Conservation (phyloP, 2,113 vertebrate genomes). For the Mastomys natalensis region DNA sequence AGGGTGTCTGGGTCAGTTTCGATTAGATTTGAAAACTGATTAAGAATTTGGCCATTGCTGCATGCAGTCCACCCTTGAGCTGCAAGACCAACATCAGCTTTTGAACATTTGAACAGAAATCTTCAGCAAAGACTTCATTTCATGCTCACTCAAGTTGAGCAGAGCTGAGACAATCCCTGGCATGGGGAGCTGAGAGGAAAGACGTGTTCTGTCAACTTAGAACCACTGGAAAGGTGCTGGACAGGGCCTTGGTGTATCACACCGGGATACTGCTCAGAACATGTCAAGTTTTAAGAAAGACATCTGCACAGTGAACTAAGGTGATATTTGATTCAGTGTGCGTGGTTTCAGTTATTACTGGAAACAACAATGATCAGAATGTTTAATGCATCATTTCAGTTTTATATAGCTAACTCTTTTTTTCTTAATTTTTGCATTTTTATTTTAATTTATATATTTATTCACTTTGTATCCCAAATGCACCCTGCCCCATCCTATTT, state of each 20-base stretch:
- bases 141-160: conserved; percentile 53
- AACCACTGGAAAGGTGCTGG: background rate
- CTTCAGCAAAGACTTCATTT: conserved; percentile 64
- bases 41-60: conserved; percentile 25
- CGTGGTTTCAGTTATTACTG: conserved; percentile 19
- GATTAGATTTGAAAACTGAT: conserved; percentile 63
- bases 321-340: conserved; percentile 10
- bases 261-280: background rate
- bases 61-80: conserved; percentile 15
- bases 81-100: conserved; percentile 55
- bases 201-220: conserved; percentile 46
- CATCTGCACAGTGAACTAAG: background rate
- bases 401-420: background rate
- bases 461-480: too few species aligned
- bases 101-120: conserved; percentile 72
- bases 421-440: too few species aligned
- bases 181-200: conserved; percentile 30
- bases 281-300: background rate
- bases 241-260: background rate
- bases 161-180: conserved; percentile 19
- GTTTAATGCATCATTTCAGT: background rate
- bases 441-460: too few species aligned
- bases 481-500: too few species aligned
- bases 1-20: conserved; percentile 43
- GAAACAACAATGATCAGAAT: background rate